These are phyloP conservation scores for Percopsis transmontana DNA, from an alignment of 2,113 vertebrate genomes.

Conservation along the genomic window DNA sequence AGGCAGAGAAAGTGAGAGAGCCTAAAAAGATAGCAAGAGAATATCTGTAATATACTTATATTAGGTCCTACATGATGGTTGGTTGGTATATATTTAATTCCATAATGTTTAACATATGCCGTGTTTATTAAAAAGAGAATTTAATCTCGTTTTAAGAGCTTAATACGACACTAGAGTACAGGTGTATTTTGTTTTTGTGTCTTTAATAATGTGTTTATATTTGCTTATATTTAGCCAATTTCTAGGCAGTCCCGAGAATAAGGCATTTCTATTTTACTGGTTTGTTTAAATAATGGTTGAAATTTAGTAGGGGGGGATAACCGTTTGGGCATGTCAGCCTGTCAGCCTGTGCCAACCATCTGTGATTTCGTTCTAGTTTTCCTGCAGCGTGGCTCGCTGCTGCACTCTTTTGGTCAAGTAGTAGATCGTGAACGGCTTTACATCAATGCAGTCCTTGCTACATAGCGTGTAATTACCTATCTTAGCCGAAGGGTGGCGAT, in stretches of 20 bases:
- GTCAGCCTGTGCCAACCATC: too few relatives aligned
- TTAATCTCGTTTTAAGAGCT: background rate
- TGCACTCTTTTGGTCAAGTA: slow-evolving; percentile 61
- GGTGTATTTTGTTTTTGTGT: background rate
- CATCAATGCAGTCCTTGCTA: background rate
- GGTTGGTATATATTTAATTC: too few relatives aligned
- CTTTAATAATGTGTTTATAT: background rate
- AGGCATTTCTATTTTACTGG: too few relatives aligned
- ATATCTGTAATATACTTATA: too few relatives aligned
- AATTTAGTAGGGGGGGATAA: background rate
- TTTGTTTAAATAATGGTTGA: background rate
- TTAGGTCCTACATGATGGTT: too few relatives aligned
- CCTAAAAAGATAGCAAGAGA: too few relatives aligned
- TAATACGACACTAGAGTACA: too few relatives aligned
- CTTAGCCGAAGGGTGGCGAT: slow-evolving; percentile 37
- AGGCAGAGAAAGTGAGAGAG: slow-evolving; percentile 5
- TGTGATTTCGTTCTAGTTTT: background rate
- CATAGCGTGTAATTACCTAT: slow-evolving; percentile 19
- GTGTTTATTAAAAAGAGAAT: background rate
- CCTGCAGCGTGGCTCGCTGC: slow-evolving; percentile 34
- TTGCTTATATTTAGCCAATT: background rate
- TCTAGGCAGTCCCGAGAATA: background rate
- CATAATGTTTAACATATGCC: too few relatives aligned
- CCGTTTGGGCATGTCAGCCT: background rate
- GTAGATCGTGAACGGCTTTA: background rate